phyloP scores from a whole-genome alignment of 2,888 invertebrate species.

The Heliconius ethilla region DNA sequence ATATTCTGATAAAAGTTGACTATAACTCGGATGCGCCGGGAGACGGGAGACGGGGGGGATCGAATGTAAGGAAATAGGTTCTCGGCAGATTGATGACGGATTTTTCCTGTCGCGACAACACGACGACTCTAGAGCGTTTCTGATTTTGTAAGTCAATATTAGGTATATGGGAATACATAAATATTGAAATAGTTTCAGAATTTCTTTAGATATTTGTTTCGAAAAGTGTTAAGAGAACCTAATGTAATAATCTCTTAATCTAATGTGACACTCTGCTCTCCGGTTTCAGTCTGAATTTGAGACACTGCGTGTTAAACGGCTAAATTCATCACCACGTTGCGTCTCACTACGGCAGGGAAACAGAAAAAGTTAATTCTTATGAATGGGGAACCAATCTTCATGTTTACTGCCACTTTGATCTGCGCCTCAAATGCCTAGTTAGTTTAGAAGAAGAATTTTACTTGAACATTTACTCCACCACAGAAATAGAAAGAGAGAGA shows the following conservation, averaged over 20 bases:
- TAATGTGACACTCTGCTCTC: no score
- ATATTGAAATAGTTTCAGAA: background rate
- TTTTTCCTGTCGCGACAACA: constrained; percentile 72
- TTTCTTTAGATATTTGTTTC: background rate
- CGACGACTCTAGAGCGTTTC: constrained; percentile 50
- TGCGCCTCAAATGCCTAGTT: no score
- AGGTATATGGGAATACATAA: background rate
- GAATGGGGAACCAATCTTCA: no score
- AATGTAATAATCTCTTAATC: no score
- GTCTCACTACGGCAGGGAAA: background rate
- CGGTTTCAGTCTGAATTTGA: no score
- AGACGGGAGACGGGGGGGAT: constrained; percentile 60
- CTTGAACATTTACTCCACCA: no score
- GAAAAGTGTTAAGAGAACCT: background rate
- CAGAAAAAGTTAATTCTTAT: no score
- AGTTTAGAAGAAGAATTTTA: no score
- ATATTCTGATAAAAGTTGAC: constrained; percentile 32
- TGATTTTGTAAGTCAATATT: constrained; percentile 29
- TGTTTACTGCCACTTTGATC: no score
- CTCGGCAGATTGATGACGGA: constrained; percentile 68
- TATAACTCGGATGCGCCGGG: constrained; percentile 47
- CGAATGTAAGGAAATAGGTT: constrained; percentile 67
- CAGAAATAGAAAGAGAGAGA: background rate
- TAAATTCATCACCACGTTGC: no score
- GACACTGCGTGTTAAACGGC: no score